Percentiles rank a stretch among this genome's conserved stretches.
Conservation (phyloP, 2,888 invertebrate species). For the Microctonus hyperodae region DNA sequence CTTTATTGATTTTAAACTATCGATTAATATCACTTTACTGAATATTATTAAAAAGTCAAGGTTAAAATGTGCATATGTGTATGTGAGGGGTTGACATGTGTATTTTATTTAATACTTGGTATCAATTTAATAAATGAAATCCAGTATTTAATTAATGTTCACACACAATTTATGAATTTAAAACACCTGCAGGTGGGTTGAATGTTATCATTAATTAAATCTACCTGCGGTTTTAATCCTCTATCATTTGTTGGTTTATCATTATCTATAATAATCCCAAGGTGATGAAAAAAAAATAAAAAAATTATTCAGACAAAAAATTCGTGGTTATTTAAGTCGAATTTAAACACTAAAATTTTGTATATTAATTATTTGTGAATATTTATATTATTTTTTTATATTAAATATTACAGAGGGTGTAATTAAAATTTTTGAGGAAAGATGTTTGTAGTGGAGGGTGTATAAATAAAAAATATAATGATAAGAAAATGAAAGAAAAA, state of each 20-base stretch:
- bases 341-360: background rate
- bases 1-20: constrained; percentile 8
- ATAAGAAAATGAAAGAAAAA: background rate
- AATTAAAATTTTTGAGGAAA: background rate
- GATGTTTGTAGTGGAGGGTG: background rate
- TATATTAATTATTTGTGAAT: background rate
- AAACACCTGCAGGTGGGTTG: constrained; percentile 24
- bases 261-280: constrained; percentile 16
- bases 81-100: background rate
- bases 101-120: background rate
- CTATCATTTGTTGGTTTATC: constrained; percentile 22
- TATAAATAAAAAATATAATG: background rate
- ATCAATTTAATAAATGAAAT: no score
- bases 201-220: constrained; percentile 22
- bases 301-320: background rate
- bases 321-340: no score
- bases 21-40: background rate
- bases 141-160: background rate
- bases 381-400: background rate
- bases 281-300: constrained; percentile 5
- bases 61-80: background rate
- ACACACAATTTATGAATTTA: background rate
- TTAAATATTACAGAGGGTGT: background rate
- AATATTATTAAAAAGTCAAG: background rate
- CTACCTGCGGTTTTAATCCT: constrained; percentile 20